phyloP scores from a whole-genome alignment of 2,113 vertebrate genomes.

The Zosterops japonicus region DNA sequence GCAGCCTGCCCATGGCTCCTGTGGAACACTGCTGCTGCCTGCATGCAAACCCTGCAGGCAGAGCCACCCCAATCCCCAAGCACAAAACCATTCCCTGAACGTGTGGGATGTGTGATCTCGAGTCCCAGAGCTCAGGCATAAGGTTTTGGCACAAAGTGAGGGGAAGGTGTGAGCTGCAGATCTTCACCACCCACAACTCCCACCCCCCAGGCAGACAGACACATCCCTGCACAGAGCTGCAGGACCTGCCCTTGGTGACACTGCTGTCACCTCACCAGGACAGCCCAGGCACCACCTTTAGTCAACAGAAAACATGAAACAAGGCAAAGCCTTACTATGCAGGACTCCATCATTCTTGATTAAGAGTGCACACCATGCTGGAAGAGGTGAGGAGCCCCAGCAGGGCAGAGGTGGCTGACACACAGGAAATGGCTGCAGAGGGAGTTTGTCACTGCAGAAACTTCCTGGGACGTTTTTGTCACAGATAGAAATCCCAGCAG shows the following conservation, averaged over 20 bases:
- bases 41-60: not conserved
- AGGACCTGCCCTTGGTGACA: not conserved
- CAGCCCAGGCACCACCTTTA: not conserved
- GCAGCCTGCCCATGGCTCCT: not conserved
- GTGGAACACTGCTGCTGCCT: not conserved
- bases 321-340: not conserved
- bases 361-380: not conserved
- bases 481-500: not conserved
- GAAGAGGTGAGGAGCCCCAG: not conserved
- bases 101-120: accelerated
- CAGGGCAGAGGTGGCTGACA: not conserved
- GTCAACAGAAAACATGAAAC: not conserved
- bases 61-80: not conserved
- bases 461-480: not conserved
- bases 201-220: not conserved
- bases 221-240: not conserved
- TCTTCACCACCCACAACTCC: not conserved
- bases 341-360: not conserved
- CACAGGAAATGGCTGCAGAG: accelerated
- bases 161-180: not conserved
- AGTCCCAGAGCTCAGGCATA: not conserved
- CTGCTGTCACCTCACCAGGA: not conserved
- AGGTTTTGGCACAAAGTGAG: not conserved
- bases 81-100: not conserved
- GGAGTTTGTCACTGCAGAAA: not conserved